Conservation (phyloP, 2,113 vertebrate species). For the Lontra canadensis region DNA sequence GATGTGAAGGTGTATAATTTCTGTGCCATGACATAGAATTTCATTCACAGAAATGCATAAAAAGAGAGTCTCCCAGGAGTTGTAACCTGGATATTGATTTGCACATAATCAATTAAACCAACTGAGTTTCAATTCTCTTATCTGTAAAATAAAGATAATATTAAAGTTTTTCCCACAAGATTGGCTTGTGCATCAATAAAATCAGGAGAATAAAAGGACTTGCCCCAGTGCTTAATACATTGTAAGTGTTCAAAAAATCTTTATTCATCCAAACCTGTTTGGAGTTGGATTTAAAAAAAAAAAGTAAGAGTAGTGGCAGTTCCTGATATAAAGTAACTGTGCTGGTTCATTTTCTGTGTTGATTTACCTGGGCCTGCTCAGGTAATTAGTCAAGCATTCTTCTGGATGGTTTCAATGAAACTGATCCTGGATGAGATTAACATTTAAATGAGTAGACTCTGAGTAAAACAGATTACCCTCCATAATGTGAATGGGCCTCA, state of each 20-base stretch:
- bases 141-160: conserved; percentile 50
- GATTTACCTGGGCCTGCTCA: neutral
- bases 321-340: neutral
- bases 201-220: neutral
- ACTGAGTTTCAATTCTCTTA: conserved; percentile 47
- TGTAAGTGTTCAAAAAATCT: neutral
- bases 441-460: neutral
- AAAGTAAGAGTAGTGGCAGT: neutral
- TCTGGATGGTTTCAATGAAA: neutral
- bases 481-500: neutral
- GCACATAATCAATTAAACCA: conserved; percentile 59
- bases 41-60: conserved; percentile 10
- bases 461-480: neutral
- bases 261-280: neutral
- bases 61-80: neutral
- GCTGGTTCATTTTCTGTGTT: neutral
- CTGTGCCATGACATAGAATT: neutral
- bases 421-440: neutral
- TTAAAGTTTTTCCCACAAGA: neutral
- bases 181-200: conserved; percentile 14
- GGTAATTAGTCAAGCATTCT: neutral
- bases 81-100: conserved; percentile 48
- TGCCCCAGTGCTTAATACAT: neutral
- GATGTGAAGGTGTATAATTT: neutral
- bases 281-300: neutral